Conservation (phyloP, 2,888 invertebrate species). For the Chrysomela aeneicollis region DNA sequence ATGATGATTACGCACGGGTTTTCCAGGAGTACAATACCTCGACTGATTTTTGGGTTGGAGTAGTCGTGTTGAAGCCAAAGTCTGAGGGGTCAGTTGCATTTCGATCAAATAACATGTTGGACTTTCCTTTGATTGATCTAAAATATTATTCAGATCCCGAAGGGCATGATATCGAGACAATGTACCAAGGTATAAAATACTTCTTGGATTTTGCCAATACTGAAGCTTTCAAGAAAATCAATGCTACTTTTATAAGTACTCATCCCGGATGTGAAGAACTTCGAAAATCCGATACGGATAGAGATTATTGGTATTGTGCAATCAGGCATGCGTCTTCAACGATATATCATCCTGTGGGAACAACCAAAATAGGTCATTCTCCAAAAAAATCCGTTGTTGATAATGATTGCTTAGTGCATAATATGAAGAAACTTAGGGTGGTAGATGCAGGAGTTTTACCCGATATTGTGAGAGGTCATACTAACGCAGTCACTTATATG, state of each 20-base stretch:
- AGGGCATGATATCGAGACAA: constrained; percentile 69
- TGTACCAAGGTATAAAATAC: constrained; percentile 66
- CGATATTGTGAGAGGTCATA: constrained; percentile 62
- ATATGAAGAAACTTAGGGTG: constrained; percentile 63
- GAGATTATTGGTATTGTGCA: constrained; percentile 63
- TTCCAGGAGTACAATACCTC: constrained; percentile 19
- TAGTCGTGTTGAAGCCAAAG: constrained; percentile 48
- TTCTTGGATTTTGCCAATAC: constrained; percentile 56
- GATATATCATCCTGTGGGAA: constrained; percentile 64
- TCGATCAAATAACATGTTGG: constrained; percentile 47
- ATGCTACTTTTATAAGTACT: constrained; percentile 62
- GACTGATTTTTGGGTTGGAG: constrained; percentile 34
- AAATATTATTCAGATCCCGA: constrained; percentile 43
- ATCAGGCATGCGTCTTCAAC: constrained; percentile 60
- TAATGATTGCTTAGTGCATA: constrained; percentile 63
- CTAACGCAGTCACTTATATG: constrained; percentile 64
- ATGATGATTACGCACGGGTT: background rate
- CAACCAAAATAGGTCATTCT: constrained; percentile 65
- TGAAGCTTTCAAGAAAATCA: constrained; percentile 67
- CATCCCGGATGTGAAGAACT: constrained; percentile 48
- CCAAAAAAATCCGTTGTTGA: constrained; percentile 65
- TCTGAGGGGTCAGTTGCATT: constrained; percentile 48
- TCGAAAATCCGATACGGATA: constrained; percentile 59
- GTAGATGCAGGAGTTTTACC: constrained; percentile 67
- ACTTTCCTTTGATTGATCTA: constrained; percentile 50